These are phyloP conservation scores for Nysson spinosus DNA, from an alignment of 2,888 invertebrate genomes.

Conservation along the genomic window DNA sequence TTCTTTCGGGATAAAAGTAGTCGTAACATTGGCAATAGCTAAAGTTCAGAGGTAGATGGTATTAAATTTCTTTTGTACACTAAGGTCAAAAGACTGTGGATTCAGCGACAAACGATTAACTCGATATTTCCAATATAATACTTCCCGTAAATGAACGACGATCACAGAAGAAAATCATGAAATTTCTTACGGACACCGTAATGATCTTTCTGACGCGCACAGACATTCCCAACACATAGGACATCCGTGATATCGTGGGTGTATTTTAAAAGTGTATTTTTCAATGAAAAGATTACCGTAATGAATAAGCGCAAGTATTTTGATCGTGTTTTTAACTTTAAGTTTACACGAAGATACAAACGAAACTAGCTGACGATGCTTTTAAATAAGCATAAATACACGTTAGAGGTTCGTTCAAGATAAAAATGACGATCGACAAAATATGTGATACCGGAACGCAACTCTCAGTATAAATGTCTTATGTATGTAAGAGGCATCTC, in stretches of 20 bases:
- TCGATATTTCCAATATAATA: not conserved
- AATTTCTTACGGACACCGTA: not conserved
- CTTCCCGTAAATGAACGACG: not conserved
- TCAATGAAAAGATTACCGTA: not conserved
- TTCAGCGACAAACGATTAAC: not conserved
- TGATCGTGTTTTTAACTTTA: too few species aligned
- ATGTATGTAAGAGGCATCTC: slow-evolving; percentile 30
- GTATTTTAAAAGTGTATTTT: not conserved
- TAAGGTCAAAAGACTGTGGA: too few species aligned
- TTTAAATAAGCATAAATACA: too few species aligned
- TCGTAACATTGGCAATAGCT: too few species aligned
- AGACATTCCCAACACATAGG: not conserved
- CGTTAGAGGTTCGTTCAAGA: not conserved
- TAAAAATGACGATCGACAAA: slow-evolving; percentile 16
- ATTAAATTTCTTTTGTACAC: too few species aligned
- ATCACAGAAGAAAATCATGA: not conserved
- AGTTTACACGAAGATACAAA: too few species aligned
- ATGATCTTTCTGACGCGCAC: not conserved
- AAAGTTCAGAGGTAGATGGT: too few species aligned
- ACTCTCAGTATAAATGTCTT: slow-evolving; percentile 16
- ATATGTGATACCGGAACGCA: slow-evolving; percentile 32
- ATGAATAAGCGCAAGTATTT: too few species aligned
- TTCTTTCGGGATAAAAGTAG: too few species aligned
- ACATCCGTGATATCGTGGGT: not conserved
- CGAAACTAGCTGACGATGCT: too few species aligned